phyloP scores from a whole-genome alignment of 92 coral and sea anemone species.

The Umimayanthus kanabou region DNA sequence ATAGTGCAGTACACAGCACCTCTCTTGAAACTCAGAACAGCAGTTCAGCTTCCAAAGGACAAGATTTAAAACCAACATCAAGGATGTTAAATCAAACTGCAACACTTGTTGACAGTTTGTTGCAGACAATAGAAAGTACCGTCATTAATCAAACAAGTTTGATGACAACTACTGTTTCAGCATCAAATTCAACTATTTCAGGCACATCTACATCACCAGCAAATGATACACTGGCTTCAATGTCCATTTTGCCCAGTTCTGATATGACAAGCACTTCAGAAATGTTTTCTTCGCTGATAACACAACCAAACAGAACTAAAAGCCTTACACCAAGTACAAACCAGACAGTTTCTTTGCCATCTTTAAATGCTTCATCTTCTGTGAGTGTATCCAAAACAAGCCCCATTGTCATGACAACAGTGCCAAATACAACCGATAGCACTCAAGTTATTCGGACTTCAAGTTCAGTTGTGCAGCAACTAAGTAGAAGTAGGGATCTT shows the following conservation, averaged over 20 bases:
- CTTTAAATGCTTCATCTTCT: background rate
- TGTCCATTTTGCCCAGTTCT: background rate
- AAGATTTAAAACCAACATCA: background rate
- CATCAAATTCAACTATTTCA: background rate
- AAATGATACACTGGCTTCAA: background rate
- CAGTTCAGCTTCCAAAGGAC: background rate
- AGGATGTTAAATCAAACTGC: background rate
- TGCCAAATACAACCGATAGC: slow-evolving; percentile 7
- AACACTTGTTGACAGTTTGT: background rate
- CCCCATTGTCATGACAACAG: background rate
- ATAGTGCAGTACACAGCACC: background rate
- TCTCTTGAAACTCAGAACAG: background rate
- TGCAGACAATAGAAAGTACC: background rate
- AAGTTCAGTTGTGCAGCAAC: background rate
- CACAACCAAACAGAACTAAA: slow-evolving; percentile 8
- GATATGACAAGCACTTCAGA: background rate
- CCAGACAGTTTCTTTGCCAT: background rate
- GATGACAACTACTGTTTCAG: background rate
- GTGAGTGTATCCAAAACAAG: background rate
- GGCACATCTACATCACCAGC: background rate
- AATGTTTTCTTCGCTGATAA: slow-evolving; percentile 6
- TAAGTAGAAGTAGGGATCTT: background rate
- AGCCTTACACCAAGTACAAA: slow-evolving; percentile 18
- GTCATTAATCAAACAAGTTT: slow-evolving; percentile 9
- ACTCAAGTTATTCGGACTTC: slow-evolving; percentile 1